Evolutionary conservation across 2,797 vertebrate genomes (phyloP).

Genomic region (Falco columbarius): DNA sequence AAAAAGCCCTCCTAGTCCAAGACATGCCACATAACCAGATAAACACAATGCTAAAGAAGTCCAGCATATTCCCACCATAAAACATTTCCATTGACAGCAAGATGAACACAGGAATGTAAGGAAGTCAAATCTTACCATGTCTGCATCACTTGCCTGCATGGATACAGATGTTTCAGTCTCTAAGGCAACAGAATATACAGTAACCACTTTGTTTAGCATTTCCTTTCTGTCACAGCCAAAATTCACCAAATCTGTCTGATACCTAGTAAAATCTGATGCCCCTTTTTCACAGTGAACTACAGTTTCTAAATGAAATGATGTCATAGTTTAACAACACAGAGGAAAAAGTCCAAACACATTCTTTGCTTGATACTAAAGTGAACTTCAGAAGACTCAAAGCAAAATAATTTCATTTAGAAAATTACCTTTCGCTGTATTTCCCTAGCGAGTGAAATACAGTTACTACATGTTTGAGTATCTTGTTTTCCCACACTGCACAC

Average conservation of each 20-base stretch:
- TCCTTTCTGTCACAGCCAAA: slow-evolving; percentile 42
- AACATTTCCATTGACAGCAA: slow-evolving; percentile 73
- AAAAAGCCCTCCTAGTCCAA: slow-evolving; percentile 59
- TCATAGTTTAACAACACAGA: background rate
- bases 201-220: slow-evolving; percentile 63
- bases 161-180: slow-evolving; percentile 78
- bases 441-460: background rate
- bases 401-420: background rate
- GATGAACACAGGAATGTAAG: slow-evolving; percentile 67
- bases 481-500: background rate
- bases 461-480: background rate
- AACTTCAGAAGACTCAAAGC: slow-evolving; percentile 6
- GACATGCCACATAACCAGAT: slow-evolving; percentile 40
- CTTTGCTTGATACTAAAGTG: background rate
- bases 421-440: background rate
- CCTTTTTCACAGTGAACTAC: background rate
- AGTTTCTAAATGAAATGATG: background rate
- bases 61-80: slow-evolving; percentile 58
- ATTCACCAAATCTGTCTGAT: slow-evolving; percentile 9
- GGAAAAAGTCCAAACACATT: background rate
- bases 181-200: slow-evolving; percentile 75
- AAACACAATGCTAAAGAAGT: slow-evolving; percentile 60
- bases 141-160: slow-evolving; percentile 75
- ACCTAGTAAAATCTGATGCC: background rate
- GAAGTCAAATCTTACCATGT: slow-evolving; percentile 76